Conservation (phyloP, 64 coral and sea anemone genomes). For the Actinia equina region DNA sequence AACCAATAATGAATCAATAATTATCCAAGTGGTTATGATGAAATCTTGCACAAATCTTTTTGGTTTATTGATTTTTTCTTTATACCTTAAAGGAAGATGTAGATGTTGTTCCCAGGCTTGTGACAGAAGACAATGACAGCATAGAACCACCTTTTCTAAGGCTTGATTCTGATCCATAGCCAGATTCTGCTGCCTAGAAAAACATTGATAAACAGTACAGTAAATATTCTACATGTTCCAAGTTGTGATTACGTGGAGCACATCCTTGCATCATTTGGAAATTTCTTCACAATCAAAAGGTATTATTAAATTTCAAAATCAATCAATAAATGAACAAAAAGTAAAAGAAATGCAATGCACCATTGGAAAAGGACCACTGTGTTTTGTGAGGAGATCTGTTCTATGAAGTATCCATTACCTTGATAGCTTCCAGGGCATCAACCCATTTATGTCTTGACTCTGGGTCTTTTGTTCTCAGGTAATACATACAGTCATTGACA, state of each 20-base stretch:
- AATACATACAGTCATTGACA: slow-evolving; percentile 98
- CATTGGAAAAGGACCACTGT: no score
- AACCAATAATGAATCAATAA: no score
- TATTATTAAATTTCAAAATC: no score
- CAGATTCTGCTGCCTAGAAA: slow-evolving; percentile 85
- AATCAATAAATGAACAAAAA: no score
- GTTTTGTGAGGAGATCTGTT: no score
- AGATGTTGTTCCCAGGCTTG: slow-evolving; percentile 88
- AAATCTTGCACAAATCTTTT: not conserved
- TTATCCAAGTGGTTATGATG: no score
- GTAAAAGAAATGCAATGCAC: no score
- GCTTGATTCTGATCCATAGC: slow-evolving; percentile 97
- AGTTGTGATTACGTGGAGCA: no score
- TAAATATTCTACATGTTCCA: no score
- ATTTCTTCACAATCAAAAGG: no score
- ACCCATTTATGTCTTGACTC: slow-evolving; percentile 87
- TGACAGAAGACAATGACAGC: slow-evolving; percentile 92
- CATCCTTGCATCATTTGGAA: no score
- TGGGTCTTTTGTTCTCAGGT: slow-evolving; percentile 63
- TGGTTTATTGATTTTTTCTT: not conserved
- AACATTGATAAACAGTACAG: not conserved
- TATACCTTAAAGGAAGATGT: slow-evolving; percentile 93
- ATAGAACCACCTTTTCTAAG: slow-evolving; percentile 91
- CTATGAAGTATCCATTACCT: slow-evolving; percentile 27
- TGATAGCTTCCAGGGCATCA: slow-evolving; percentile 69